Base-by-base conservation (phyloP, 2,888 invertebrate species). In the Mesochorus sp. region DNA sequence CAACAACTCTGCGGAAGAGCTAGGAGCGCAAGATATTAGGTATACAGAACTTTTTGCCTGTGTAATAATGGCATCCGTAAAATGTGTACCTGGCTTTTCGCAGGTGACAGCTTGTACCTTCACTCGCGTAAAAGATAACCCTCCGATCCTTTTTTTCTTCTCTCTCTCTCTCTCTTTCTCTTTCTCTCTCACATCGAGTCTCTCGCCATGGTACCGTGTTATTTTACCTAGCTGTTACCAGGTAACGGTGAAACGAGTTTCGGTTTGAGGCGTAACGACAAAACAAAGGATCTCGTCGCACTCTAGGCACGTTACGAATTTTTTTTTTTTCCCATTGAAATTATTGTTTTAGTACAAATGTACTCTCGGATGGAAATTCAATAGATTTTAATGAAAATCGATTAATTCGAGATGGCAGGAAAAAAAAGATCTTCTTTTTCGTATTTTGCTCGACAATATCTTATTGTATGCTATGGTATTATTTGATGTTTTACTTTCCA, bases 201-300 rank as follows among this genome's bases (percentile, higher is more conserved):
- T 26, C 39, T 55, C 34, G 17, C 14, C 26, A 28, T 59, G 37
- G 37, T 55, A 44, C 26, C 34, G 14, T 51, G 47, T 47, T 47
- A 59, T 49, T 51, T 70, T 64, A 12, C 17, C 24, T 19, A 3
- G 17, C 26, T 31, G 70, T 76, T 70, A 31, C 76, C 64, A 57
- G 53, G 64, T 57, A 57, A 59, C 76, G 49, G 39, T 66, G 19
- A 42, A 51, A 42, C 42, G 64, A 59, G 31, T 31, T 39, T 71
- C 17, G 21, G 12, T 55, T 51, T 44, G 24, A 26, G 42, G 10
- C 17, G 14, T 61, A 47, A 64, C 42, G 44, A 57, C 31, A 37
- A 24, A n/a, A 76, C 47, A 24, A 75, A 47, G 17, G 28, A 8
- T 17, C 4, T 39, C 17, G 2, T 39, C 24, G 14, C 2, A 17